Base-by-base conservation (phyloP, 2,888 invertebrate genomes). In the Cheilosia pagana region DNA sequence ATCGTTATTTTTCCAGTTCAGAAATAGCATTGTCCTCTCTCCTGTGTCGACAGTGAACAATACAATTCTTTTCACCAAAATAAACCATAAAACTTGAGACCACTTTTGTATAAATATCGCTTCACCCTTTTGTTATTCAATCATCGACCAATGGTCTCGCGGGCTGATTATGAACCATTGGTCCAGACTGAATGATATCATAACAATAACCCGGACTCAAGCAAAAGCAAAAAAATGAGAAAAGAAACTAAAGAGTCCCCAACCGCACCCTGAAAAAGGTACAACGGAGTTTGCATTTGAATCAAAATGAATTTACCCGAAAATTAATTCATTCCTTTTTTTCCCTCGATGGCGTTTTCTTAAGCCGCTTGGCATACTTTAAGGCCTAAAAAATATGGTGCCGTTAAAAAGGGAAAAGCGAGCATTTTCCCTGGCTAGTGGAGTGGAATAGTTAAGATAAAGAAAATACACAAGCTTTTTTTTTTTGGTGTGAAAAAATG, bases 371-470 rank as follows among this genome's bases (percentile, higher is more conserved):
- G 16, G 10, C 5, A 35, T 10, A 31, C 41, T 19, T 52, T 75
- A 53, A 70, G 59, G 45, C 76, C 60, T 25, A 19, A n/a, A 68
- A 60, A 55, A 70, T 52, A 23, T 53, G 25, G 12, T 45, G 57
- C 41, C 39, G 55, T 45, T 55, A 55, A n/a, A 62, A 45, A 43
- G 63, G 19, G 52, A 39, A 70, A 16, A 57, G 0, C 7, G 45
- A 45, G 8, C 16, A 19, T 6, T 35, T 75, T 68, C 25, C 48
- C 50, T 75, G 75, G 43, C 23, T 48, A 81, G 63, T 75, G 75
- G 63, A 55, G 81, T 63, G 68, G 75, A 81, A 81, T 63, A 75
- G 81, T 68, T 39, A 23, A 68, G 81, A 81, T 81, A 81, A 81
- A 57, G 52, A 63, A 19, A 59, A 12, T 35, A 65, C 63, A 59